Evolutionary conservation across 1,140 invertebrate species (phyloP).

Genomic region (Drosophila subobscura): DNA sequence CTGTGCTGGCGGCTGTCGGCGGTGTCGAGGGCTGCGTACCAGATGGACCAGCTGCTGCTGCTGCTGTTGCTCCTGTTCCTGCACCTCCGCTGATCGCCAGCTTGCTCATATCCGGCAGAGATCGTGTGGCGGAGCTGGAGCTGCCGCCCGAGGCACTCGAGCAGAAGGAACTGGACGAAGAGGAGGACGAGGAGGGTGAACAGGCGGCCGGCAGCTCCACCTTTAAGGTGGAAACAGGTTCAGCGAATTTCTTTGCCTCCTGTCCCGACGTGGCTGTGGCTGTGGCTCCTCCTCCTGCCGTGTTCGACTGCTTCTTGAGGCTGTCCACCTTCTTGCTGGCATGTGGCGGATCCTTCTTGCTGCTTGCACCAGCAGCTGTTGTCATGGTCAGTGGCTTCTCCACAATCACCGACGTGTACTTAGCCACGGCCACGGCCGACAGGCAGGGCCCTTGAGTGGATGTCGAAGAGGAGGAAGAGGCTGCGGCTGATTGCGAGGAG

Average conservation of each 20-base stretch:
- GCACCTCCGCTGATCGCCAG: conserved; percentile 71
- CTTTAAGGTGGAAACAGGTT: conserved; percentile 67
- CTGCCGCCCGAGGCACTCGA: conserved; percentile 58
- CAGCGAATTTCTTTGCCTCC: conserved; percentile 63
- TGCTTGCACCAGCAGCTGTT: background rate
- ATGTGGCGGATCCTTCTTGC: conserved; percentile 19
- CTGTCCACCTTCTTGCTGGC: conserved; percentile 41
- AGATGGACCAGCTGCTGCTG: background rate
- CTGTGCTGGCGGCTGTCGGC: background rate
- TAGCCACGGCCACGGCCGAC: conserved; percentile 26
- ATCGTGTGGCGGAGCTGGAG: conserved; percentile 64
- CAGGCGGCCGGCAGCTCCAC: conserved; percentile 74
- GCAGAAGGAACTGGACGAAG: conserved; percentile 63
- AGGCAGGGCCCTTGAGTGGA: background rate
- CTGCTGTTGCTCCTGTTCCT: background rate
- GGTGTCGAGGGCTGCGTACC: background rate
- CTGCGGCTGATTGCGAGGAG: background rate
- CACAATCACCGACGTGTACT: conserved; percentile 75
- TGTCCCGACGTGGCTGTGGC: background rate
- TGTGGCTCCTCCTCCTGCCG: conserved; percentile 6
- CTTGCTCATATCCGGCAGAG: conserved; percentile 80
- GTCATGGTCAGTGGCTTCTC: conserved; percentile 58
- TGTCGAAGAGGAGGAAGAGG: conserved; percentile 3
- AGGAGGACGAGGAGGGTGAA: conserved; percentile 67
- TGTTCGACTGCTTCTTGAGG: conserved; percentile 35